Percentiles rank a stretch among this genome's conserved stretches.
These are phyloP conservation scores for Pemphigus obesinymphae DNA, from an alignment of 1,140 invertebrate species.

Conservation along the genomic window DNA sequence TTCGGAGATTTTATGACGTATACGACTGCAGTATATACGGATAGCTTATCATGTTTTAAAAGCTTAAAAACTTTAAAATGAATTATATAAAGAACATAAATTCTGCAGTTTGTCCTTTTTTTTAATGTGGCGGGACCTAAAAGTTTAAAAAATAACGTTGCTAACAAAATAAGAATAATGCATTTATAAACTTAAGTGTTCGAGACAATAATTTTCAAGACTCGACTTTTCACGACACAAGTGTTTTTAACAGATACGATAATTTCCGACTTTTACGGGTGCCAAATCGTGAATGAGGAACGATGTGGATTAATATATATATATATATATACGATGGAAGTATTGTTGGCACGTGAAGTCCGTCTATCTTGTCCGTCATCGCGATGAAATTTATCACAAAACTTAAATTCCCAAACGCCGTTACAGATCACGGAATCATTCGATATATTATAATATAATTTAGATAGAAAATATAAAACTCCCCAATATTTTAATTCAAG, in stretches of 20 bases:
- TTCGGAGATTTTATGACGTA: background rate
- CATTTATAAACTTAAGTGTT: background rate
- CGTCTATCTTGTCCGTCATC: no score
- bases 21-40: background rate
- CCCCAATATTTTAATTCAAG: no score
- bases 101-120: background rate
- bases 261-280: background rate
- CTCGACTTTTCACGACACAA: background rate
- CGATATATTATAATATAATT: no score
- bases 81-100: constrained; percentile 14
- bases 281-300: background rate
- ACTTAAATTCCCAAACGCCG: no score
- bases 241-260: constrained; percentile 12
- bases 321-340: no score
- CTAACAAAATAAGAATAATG: background rate
- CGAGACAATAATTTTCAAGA: background rate
- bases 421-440: no score
- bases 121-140: background rate
- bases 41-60: background rate
- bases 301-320: no score
- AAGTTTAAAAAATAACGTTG: background rate
- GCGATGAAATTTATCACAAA: no score
- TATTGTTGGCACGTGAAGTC: no score
- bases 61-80: constrained; percentile 11
- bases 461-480: no score